Conservation (phyloP, 1,140 invertebrate species). For the Pteromalus puparum region DNA sequence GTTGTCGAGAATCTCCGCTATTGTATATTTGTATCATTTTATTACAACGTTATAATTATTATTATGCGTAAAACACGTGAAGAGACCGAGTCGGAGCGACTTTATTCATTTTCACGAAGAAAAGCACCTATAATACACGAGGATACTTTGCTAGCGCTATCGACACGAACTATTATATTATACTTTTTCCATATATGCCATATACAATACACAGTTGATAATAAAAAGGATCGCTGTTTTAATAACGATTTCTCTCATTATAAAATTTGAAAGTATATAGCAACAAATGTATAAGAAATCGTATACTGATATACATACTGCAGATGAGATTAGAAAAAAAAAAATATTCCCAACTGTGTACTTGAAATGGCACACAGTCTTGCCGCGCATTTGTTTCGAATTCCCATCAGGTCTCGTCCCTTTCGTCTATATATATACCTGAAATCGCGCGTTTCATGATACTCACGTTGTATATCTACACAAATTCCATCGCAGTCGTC, state of each 20-base stretch:
- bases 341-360: slow-evolving; percentile 23
- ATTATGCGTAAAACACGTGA: background rate
- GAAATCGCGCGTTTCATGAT: too few species aligned
- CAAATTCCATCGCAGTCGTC: background rate
- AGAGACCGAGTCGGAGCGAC: slow-evolving; percentile 11
- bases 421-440: too few species aligned
- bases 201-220: slow-evolving; percentile 13
- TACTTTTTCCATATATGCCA: too few species aligned
- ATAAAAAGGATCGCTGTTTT: background rate
- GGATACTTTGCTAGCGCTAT: background rate
- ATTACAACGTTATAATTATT: background rate
- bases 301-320: background rate
- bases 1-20: slow-evolving; percentile 1
- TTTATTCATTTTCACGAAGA: background rate
- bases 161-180: background rate
- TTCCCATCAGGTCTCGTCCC: too few species aligned
- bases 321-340: background rate
- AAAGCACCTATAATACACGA: slow-evolving; percentile 33
- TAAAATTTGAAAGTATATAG: too few species aligned
- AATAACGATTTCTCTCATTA: too few species aligned
- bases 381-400: background rate
- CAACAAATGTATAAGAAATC: background rate
- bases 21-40: background rate
- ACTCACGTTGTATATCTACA: background rate
- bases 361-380: background rate